A percentile compares a stretch with the other conserved stretches of the same genome.
phyloP scores from a whole-genome alignment of 1,140 invertebrate genomes.

The Leptestheria dahalacensis region DNA sequence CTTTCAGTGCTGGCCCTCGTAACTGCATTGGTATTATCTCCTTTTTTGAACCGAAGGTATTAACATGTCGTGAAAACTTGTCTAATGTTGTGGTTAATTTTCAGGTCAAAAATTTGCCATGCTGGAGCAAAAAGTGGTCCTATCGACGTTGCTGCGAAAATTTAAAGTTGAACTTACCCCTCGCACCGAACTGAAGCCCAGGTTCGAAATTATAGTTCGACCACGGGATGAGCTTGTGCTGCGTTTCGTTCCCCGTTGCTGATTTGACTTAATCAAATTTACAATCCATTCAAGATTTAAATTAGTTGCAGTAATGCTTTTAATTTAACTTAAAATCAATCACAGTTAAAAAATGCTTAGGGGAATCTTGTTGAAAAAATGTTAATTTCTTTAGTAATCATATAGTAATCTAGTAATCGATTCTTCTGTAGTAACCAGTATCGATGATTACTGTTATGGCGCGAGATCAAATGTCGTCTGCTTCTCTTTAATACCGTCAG shows the following conservation, averaged over 20 bases:
- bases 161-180: constrained; percentile 30
- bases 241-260: background rate
- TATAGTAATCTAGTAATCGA: background rate
- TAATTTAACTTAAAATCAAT: background rate
- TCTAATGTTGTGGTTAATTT: background rate
- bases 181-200: constrained; percentile 52
- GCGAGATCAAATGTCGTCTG: no score
- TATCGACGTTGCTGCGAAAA: constrained; percentile 70
- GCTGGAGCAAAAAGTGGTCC: constrained; percentile 68
- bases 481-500: no score
- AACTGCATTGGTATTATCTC: constrained; percentile 62
- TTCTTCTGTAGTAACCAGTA: no score
- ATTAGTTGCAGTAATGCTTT: no score
- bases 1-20: constrained; percentile 57
- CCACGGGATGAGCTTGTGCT: constrained; percentile 27
- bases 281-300: background rate
- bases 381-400: background rate
- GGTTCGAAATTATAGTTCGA: constrained; percentile 69
- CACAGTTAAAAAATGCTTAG: background rate
- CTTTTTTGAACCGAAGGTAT: no score
- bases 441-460: no score
- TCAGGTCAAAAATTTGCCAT: constrained; percentile 73
- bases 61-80: no score
- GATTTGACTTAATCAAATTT: background rate
- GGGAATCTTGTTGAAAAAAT: background rate